Percentiles rank a stretch among this genome's conserved stretches.
phyloP scores from a whole-genome alignment of 2,113 vertebrate species.

The Syngnathus floridae region DNA sequence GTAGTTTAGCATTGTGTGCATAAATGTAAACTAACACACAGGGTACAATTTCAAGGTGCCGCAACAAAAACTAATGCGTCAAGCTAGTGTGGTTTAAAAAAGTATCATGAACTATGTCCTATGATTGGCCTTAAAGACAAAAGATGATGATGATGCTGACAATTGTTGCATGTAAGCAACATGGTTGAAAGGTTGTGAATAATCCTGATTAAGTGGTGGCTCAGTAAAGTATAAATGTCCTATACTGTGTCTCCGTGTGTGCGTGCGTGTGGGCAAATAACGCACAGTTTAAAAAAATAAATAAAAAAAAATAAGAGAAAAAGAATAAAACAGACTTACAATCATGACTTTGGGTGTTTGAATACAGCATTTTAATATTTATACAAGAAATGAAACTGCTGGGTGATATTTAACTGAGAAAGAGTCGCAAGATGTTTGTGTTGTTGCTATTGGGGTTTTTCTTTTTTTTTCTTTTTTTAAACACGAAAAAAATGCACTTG shows the following conservation, averaged over 20 bases:
- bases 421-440: slow-evolving; percentile 20
- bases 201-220: slow-evolving; percentile 10
- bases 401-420: slow-evolving; percentile 7
- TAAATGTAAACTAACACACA: background rate
- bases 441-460: slow-evolving; percentile 21
- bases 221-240: slow-evolving; percentile 6
- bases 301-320: slow-evolving; percentile 1
- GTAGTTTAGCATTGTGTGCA: background rate
- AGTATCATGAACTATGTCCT: background rate
- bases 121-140: slow-evolving; percentile 13
- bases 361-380: slow-evolving; percentile 23
- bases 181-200: slow-evolving; percentile 2
- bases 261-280: slow-evolving; percentile 2
- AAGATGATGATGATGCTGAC: background rate
- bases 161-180: slow-evolving; percentile 26
- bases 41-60: slow-evolving; percentile 6
- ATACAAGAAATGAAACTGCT: slow-evolving; percentile 15
- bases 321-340: slow-evolving; percentile 12
- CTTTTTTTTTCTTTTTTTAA: slow-evolving; percentile 10
- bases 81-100: background rate
- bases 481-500: background rate
- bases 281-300: slow-evolving; percentile 5
- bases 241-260: background rate
- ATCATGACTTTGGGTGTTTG: slow-evolving; percentile 21
- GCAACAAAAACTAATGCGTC: background rate